phyloP scores from a whole-genome alignment of 2,888 invertebrate species.

The Patella depressa region DNA sequence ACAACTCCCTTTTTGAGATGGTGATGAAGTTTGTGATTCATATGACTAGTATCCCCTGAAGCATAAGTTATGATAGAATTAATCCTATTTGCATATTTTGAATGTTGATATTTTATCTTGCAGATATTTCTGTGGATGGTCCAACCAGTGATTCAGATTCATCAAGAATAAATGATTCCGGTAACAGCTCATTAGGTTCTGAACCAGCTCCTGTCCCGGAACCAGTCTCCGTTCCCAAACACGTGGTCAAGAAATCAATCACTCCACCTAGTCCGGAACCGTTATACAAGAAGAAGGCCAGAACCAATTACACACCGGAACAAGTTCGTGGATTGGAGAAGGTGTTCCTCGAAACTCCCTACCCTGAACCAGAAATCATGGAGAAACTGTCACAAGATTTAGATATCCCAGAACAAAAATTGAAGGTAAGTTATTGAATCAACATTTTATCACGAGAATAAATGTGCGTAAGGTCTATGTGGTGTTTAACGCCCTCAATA shows the following conservation, averaged over 20 bases:
- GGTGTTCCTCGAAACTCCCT: constrained; percentile 53
- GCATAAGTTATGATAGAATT: too few relatives aligned
- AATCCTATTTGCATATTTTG: too few relatives aligned
- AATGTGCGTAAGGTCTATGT: not conserved
- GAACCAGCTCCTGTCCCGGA: constrained; percentile 33
- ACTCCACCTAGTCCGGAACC: constrained; percentile 27
- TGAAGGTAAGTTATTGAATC: constrained; percentile 40
- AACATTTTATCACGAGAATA: too few relatives aligned
- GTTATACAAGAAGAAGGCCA: constrained; percentile 43
- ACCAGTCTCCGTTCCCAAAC: constrained; percentile 23
- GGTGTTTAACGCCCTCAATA: not conserved
- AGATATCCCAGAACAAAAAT: constrained; percentile 48
- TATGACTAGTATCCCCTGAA: too few relatives aligned
- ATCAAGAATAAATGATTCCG: not conserved
- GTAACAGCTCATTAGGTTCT: constrained; percentile 33
- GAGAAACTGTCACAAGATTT: constrained; percentile 46
- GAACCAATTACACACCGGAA: constrained; percentile 50
- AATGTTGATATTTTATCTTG: not conserved
- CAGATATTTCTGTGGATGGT: not conserved
- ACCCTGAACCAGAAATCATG: constrained; percentile 51
- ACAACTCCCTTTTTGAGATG: too few relatives aligned
- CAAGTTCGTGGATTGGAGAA: constrained; percentile 48
- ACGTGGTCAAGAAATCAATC: constrained; percentile 28
- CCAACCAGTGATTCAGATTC: not conserved
- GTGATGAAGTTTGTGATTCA: too few relatives aligned